phyloP scores from a whole-genome alignment of 2,113 vertebrate species.

The Sinocyclocheilus anshuiensis region DNA sequence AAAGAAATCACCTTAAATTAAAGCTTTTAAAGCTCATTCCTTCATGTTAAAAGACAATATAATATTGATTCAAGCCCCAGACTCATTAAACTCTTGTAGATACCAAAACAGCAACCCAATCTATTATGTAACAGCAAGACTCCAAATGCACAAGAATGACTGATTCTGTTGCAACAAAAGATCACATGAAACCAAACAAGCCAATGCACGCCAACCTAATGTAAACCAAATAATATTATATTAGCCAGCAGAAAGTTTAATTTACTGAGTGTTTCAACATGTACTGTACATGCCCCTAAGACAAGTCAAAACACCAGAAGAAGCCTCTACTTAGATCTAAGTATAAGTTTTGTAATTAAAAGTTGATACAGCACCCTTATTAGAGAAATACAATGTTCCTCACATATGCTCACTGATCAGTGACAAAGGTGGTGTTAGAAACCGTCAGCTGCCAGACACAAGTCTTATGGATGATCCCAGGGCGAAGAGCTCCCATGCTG shows the following conservation, averaged over 20 bases:
- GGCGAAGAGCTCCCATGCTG: slow-evolving; percentile 16
- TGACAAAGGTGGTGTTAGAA: slow-evolving; percentile 24
- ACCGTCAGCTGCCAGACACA: slow-evolving; percentile 50
- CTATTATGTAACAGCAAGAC: background rate
- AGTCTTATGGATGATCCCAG: slow-evolving; percentile 10
- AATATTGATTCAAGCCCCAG: background rate
- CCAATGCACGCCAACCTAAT: background rate
- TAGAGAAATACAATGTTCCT: background rate
- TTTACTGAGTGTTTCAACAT: background rate
- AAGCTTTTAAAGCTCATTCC: background rate
- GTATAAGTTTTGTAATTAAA: background rate
- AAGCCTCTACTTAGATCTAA: background rate
- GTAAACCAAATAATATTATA: slow-evolving; percentile 1
- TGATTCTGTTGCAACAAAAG: background rate
- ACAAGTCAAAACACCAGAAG: slow-evolving; percentile 25
- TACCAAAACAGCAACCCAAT: background rate
- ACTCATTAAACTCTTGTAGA: background rate
- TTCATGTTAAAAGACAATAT: background rate
- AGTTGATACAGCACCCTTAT: background rate
- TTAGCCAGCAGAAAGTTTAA: background rate
- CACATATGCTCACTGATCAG: background rate
- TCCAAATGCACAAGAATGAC: background rate
- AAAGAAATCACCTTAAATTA: background rate
- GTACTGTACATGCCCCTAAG: background rate
- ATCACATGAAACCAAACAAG: background rate